Conservation (phyloP, 2,888 invertebrate genomes). For the Teinopalpus imperialis region DNA sequence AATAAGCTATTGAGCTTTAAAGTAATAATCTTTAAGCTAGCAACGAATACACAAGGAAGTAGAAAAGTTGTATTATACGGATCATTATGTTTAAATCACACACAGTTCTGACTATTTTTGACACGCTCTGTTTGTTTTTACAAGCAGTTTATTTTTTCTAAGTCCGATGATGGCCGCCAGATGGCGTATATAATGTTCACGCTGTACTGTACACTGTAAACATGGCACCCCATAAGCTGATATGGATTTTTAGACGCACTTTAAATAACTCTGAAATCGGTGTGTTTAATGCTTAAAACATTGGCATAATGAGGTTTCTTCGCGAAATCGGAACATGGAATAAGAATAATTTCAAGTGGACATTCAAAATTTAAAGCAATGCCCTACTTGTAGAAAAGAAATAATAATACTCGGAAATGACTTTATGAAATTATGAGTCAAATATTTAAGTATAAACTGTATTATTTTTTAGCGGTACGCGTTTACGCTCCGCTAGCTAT, state of each 20-base stretch:
- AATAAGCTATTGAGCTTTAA: too few species aligned
- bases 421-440: conserved; percentile 42
- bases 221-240: conserved; percentile 60
- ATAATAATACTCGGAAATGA: conserved; percentile 17
- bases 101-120: conserved; percentile 61
- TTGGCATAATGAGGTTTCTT: neutral
- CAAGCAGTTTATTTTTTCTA: conserved; percentile 72
- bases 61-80: conserved; percentile 32
- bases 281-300: conserved; percentile 30
- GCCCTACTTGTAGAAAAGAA: conserved; percentile 4
- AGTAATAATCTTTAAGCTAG: conserved; percentile 15
- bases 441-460: conserved; percentile 56
- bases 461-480: conserved; percentile 53
- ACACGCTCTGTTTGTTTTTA: conserved; percentile 71
- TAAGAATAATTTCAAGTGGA: neutral
- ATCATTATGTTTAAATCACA: conserved; percentile 52
- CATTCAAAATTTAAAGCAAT: neutral
- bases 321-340: conserved; percentile 19
- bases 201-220: conserved; percentile 51
- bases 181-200: conserved; percentile 67
- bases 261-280: conserved; percentile 49
- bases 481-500: conserved; percentile 66
- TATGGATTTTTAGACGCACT: conserved; percentile 65
- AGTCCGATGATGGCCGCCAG: conserved; percentile 72
- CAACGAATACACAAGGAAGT: conserved; percentile 25